A percentile compares a stretch with the other conserved stretches of the same genome.
Conservation (phyloP, 2,888 invertebrate genomes). For the Cacoxenus indagator region DNA sequence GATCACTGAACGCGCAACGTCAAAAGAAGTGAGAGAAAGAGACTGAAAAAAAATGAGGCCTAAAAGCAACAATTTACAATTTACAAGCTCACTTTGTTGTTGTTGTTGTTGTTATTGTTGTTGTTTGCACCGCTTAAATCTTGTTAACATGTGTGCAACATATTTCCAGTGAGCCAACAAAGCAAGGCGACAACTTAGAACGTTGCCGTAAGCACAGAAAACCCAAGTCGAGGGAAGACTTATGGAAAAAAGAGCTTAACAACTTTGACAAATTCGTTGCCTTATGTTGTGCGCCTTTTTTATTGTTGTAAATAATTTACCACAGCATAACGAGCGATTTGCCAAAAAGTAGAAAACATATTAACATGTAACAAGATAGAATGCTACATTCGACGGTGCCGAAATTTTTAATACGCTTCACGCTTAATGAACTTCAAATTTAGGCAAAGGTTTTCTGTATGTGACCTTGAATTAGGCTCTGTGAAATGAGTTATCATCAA, state of each 20-base stretch:
- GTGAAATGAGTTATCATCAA: no score
- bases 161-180: not conserved
- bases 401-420: no score
- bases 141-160: constrained; percentile 23
- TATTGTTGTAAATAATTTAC: constrained; percentile 16
- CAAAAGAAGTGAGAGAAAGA: not conserved
- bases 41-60: not conserved
- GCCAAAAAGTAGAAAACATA: constrained; percentile 9
- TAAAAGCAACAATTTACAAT: constrained; percentile 18
- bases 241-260: not conserved
- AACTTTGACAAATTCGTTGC: constrained; percentile 22
- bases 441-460: no score
- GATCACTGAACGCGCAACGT: not conserved
- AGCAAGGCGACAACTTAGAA: constrained; percentile 5
- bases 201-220: not conserved
- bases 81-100: constrained; percentile 13
- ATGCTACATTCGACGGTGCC: no score
- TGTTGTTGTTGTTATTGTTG: not conserved
- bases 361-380: not conserved
- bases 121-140: not conserved
- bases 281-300: constrained; percentile 14
- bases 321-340: constrained; percentile 16
- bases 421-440: no score
- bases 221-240: not conserved
- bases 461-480: no score